Evolutionary conservation across 2,888 invertebrate species (phyloP).

Genomic region (Apoderus coryli): DNA sequence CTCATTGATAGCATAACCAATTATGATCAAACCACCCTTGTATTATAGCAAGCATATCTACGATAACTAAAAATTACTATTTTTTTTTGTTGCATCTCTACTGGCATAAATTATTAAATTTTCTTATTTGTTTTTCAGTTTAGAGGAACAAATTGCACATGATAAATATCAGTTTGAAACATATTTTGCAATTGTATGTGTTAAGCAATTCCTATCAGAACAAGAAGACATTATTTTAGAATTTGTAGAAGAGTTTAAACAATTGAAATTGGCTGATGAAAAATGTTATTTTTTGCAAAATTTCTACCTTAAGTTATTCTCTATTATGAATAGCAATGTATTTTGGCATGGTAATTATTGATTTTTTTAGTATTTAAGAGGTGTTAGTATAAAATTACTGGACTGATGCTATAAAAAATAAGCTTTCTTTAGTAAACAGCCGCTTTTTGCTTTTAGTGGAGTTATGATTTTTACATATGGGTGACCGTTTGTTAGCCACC

Average conservation of each 20-base stretch:
- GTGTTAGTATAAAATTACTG: no score
- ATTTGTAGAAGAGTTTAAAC: slow-evolving; percentile 69
- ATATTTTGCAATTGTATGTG: slow-evolving; percentile 61
- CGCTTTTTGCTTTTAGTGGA: no score
- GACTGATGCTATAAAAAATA: no score
- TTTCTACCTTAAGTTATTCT: slow-evolving; percentile 56
- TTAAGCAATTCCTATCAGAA: slow-evolving; percentile 66
- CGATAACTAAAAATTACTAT: no score
- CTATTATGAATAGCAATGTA: slow-evolving; percentile 53
- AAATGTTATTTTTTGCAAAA: slow-evolving; percentile 78
- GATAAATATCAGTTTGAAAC: slow-evolving; percentile 59
- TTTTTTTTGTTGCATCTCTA: neutral
- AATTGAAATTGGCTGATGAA: slow-evolving; percentile 72
- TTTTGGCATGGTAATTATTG: slow-evolving; percentile 49
- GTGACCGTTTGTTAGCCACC: no score
- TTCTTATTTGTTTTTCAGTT: slow-evolving; percentile 29
- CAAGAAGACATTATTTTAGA: slow-evolving; percentile 55
- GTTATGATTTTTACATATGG: no score
- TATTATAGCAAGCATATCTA: no score
- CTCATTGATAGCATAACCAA: no score
- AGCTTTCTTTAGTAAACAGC: no score
- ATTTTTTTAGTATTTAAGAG: no score
- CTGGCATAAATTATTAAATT: neutral
- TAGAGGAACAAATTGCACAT: slow-evolving; percentile 44
- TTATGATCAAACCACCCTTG: no score